Conservation (phyloP, 2,113 vertebrate species). For the Kobus ellipsiprymnus region DNA sequence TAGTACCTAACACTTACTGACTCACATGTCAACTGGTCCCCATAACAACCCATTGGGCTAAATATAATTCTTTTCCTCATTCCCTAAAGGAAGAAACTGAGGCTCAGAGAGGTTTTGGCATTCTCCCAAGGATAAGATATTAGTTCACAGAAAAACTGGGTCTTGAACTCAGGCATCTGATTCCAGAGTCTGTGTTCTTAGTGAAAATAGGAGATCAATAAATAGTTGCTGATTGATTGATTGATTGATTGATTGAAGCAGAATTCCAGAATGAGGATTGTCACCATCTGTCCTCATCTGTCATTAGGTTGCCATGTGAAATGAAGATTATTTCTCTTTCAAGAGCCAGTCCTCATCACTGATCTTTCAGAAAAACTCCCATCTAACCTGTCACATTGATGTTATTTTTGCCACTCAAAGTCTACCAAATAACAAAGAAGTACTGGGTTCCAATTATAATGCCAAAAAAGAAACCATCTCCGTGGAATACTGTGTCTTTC, state of each 20-base stretch:
- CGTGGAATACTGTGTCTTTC: not conserved
- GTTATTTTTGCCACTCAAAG: slow-evolving; percentile 63
- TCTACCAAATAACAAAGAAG: slow-evolving; percentile 50
- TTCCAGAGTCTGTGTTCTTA: slow-evolving; percentile 46
- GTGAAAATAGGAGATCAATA: slow-evolving; percentile 62
- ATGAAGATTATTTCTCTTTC: slow-evolving; percentile 66
- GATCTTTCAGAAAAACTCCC: slow-evolving; percentile 59
- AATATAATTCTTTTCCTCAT: not conserved
- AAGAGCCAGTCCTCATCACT: slow-evolving; percentile 60
- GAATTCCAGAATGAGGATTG: slow-evolving; percentile 50
- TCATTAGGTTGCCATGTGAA: slow-evolving; percentile 62
- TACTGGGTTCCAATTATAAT: slow-evolving; percentile 33
- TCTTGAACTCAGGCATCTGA: slow-evolving; percentile 44
- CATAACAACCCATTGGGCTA: not conserved
- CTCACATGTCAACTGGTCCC: not conserved
- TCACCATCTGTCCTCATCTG: slow-evolving; percentile 64
- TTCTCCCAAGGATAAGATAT: slow-evolving; percentile 1
- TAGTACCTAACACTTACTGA: not conserved
- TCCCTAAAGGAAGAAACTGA: not conserved
- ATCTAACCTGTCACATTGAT: slow-evolving; percentile 58
- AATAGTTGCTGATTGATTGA: slow-evolving; percentile 55
- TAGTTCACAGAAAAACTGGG: not conserved
- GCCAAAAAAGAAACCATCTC: not conserved
- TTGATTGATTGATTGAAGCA: slow-evolving; percentile 33
- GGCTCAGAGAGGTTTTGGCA: not conserved